Base-by-base conservation (phyloP, 2,113 vertebrate species). In the Prionailurus viverrinus region DNA sequence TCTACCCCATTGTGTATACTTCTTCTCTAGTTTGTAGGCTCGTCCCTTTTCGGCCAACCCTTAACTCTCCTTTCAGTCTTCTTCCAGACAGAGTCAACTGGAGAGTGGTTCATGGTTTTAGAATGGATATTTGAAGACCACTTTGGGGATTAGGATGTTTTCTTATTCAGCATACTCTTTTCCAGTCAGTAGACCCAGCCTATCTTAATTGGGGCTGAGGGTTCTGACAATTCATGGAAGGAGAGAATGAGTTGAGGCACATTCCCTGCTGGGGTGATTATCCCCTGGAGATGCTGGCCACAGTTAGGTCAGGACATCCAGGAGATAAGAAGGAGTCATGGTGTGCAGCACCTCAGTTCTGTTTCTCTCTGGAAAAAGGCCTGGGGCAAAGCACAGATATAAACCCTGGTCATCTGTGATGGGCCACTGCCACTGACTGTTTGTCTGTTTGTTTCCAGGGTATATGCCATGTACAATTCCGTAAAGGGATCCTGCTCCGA, bases 401-500 rank as follows among this genome's bases (percentile, higher is more conserved):
- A 83, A 91, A 68, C 69, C 27, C 10, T 18, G 36, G 21, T 76
- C 21, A 36, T n/a, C 16, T 31, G 2, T 33, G 31, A 23, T 23
- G 36, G 80, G 51, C n/a, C 48, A 0, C 33, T 18, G 6, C 29
- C 88, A 19, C 58, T 95, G 84, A 97, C 68, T 8, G 0, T 66
- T 1, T 87, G 58, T 88, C 66, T 84, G 4, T 96, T 51, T 86
- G 3, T 97, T 98, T 97, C 31, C 98, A 99, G 99, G 98, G 99
- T 99, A 74, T 99, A 98, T 11, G 99, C 99, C 45, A 97, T 98
- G 97, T 99, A 99, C 99, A 99, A 99, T 98, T 99, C 99, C 0
- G 98, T 99, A 29, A 99, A 99, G 98, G 99, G 99, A 97, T 99
- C 99, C 92, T 99, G 99, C 98, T 99, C 99, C 10, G 99, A 99